Evolutionary conservation across 2,797 vertebrate genomes (phyloP).

Genomic region (Allobates femoralis): DNA sequence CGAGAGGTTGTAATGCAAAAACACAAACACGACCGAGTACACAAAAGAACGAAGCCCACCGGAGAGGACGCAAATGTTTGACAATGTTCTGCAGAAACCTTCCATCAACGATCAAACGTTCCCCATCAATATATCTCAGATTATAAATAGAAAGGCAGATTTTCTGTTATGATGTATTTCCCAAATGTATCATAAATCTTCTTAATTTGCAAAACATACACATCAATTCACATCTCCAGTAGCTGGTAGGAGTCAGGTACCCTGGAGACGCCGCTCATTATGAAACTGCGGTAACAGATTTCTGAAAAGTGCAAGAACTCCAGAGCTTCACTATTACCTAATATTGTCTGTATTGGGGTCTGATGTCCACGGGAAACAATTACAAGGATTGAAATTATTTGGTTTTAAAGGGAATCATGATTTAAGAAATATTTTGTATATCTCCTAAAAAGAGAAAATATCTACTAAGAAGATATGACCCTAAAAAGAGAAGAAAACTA

Average conservation of each 20-base stretch:
- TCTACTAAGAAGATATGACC: not conserved
- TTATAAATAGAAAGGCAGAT: constrained; percentile 64
- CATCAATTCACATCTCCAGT: constrained; percentile 62
- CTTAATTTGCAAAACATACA: constrained; percentile 65
- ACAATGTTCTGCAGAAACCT: constrained; percentile 20
- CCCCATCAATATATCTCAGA: constrained; percentile 60
- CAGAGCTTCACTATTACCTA: constrained; percentile 51
- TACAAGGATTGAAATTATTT: constrained; percentile 44
- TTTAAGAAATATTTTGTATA: not conserved
- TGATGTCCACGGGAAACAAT: constrained; percentile 39
- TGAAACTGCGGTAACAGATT: constrained; percentile 57
- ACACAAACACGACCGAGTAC: constrained; percentile 5
- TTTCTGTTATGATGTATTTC: constrained; percentile 63
- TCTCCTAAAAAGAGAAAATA: not conserved
- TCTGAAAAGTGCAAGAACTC: constrained; percentile 54
- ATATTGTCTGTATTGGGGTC: constrained; percentile 40
- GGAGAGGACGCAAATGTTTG: constrained; percentile 18
- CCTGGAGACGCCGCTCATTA: constrained; percentile 62
- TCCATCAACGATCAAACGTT: constrained; percentile 56
- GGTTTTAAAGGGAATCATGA: not conserved
- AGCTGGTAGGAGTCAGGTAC: constrained; percentile 62
- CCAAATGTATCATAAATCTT: constrained; percentile 64
- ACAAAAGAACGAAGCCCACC: constrained; percentile 10
- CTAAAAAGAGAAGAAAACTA: no score
- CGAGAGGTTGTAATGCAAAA: not conserved